phyloP scores from a whole-genome alignment of 2,113 vertebrate species.

The Heteronetta atricapilla region DNA sequence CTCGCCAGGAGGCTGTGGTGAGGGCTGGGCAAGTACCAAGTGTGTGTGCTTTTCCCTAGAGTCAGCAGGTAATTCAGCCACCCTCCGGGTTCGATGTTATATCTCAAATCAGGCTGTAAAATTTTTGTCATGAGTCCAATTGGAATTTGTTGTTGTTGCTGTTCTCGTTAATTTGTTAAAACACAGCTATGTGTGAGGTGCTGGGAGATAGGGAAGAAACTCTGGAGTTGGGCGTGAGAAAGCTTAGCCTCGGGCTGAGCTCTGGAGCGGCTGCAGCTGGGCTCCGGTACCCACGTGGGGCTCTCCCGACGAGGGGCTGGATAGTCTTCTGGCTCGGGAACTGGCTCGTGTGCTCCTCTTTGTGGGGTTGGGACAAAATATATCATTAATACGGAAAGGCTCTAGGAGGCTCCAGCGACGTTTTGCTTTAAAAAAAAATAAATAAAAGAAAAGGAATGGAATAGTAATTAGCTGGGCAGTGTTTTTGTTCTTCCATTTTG shows the following conservation, averaged over 20 bases:
- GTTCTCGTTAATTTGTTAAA: conserved; percentile 16
- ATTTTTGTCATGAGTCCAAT: not conserved
- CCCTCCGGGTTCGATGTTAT: not conserved
- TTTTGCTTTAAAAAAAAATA: not conserved
- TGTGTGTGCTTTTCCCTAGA: not conserved
- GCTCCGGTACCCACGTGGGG: not conserved
- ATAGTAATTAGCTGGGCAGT: not conserved
- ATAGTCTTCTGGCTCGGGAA: not conserved
- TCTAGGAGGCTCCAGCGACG: not conserved
- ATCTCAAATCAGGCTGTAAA: not conserved
- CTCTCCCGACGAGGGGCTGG: not conserved
- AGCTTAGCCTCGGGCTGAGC: not conserved
- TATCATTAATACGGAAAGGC: not conserved
- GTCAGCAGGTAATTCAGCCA: not conserved
- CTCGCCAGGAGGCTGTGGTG: not conserved
- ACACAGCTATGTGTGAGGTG: not conserved
- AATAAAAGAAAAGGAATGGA: not conserved
- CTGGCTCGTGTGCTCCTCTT: accelerated
- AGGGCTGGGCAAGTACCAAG: not conserved
- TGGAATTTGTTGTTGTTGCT: not conserved
- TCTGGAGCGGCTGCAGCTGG: not conserved
- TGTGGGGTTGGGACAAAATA: not conserved
- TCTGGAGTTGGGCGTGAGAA: not conserved
- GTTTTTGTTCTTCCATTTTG: conserved; percentile 38
- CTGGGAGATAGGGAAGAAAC: not conserved